phyloP scores from a whole-genome alignment of 1,140 invertebrate genomes.

The Ridgeia piscesae region DNA sequence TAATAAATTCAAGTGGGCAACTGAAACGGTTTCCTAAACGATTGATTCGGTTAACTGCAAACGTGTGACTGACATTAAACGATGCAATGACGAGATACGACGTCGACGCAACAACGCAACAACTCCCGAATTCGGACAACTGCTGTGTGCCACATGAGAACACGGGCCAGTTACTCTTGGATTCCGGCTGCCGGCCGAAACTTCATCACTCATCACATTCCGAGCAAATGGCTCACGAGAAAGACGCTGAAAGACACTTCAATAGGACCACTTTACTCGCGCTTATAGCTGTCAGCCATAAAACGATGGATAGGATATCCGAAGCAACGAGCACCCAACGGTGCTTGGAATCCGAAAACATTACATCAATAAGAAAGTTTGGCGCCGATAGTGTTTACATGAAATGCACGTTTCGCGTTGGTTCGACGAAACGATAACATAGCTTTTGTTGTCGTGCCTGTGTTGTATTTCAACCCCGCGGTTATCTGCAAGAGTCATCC shows the following conservation, averaged over 20 bases:
- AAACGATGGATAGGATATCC: not conserved
- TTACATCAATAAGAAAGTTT: not conserved
- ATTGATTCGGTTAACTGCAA: not conserved
- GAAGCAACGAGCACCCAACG: not conserved
- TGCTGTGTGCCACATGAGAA: not conserved
- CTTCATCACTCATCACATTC: not conserved
- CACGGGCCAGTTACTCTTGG: not conserved
- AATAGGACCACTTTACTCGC: not conserved
- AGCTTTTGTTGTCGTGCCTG: not conserved
- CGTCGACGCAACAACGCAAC: not conserved
- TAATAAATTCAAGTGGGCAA: too few relatives aligned
- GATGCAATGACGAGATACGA: not conserved
- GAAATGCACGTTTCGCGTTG: not conserved
- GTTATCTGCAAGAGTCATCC: not conserved
- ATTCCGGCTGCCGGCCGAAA: not conserved
- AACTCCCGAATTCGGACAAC: not conserved
- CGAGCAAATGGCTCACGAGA: not conserved
- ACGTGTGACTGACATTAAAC: not conserved
- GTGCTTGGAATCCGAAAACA: not conserved
- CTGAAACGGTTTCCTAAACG: not conserved
- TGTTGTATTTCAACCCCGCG: not conserved
- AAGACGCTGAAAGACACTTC: not conserved
- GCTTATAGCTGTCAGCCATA: not conserved
- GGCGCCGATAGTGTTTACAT: not conserved
- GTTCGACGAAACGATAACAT: not conserved